Evolutionary conservation across 2,797 vertebrate genomes (phyloP).

Genomic region (Pempheris klunzingeri): DNA sequence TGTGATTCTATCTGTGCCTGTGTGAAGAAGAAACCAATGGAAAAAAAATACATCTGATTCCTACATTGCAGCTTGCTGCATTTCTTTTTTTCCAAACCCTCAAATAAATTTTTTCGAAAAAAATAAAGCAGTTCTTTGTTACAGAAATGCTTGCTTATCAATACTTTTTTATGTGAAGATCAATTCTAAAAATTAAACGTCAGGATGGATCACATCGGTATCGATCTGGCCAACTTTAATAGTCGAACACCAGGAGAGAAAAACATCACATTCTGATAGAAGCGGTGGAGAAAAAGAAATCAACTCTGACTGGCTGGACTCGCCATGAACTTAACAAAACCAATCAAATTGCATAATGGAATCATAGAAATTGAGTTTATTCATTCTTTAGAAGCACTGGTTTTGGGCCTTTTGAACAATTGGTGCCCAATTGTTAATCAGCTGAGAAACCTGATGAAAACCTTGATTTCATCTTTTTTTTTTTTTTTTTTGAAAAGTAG

Average conservation of each 20-base stretch:
- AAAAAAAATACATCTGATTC: not conserved
- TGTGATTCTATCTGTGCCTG: not conserved
- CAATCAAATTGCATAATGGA: slow-evolving; percentile 15
- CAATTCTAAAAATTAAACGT: slow-evolving; percentile 23
- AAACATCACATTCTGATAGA: slow-evolving; percentile 7
- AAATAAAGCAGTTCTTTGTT: not conserved
- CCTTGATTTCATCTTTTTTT: not conserved
- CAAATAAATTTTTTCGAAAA: not conserved
- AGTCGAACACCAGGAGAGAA: not conserved
- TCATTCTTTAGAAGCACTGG: slow-evolving; percentile 3
- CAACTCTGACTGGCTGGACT: slow-evolving; percentile 6
- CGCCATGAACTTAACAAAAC: slow-evolving; percentile 2
- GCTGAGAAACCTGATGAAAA: slow-evolving; percentile 22
- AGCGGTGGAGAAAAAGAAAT: not conserved
- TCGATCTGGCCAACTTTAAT: not conserved
- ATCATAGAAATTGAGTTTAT: not conserved
- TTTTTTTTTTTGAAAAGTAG: not conserved
- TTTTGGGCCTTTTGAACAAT: not conserved
- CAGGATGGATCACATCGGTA: not conserved
- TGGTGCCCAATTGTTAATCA: not conserved
- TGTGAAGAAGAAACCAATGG: not conserved
- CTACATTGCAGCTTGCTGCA: not conserved
- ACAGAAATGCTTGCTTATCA: not conserved
- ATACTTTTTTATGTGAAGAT: slow-evolving; percentile 9
- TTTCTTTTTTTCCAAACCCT: not conserved